phyloP scores from a whole-genome alignment of 2,888 invertebrate species.

The Coecobrya sp. region DNA sequence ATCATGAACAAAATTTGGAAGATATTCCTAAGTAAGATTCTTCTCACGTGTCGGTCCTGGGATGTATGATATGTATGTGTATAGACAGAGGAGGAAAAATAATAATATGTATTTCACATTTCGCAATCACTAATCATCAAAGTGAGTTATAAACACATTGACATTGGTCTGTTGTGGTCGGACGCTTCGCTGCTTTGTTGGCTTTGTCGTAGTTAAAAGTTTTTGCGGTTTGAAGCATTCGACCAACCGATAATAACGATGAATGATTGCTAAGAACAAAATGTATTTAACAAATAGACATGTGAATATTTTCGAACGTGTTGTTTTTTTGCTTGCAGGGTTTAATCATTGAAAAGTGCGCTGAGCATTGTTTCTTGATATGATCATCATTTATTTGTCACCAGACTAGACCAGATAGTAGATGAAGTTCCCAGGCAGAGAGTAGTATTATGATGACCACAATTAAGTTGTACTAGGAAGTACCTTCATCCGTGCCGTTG shows the following conservation, averaged over 20 bases:
- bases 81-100: neutral
- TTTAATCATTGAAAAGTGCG: slow-evolving; percentile 49
- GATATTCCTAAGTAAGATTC: neutral
- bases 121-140: slow-evolving; percentile 45
- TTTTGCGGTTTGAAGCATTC: slow-evolving; percentile 33
- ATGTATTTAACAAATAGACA: too few relatives aligned
- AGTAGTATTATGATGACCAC: slow-evolving; percentile 19
- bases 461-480: slow-evolving; percentile 74
- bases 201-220: neutral
- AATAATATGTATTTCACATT: neutral
- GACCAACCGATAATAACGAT: neutral
- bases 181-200: neutral
- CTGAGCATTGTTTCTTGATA: slow-evolving; percentile 13
- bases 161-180: slow-evolving; percentile 71
- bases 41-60: neutral
- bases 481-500: slow-evolving; percentile 46
- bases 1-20: neutral
- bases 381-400: slow-evolving; percentile 65
- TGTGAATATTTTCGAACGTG: neutral
- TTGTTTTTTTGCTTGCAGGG: slow-evolving; percentile 35
- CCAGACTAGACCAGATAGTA: slow-evolving; percentile 8
- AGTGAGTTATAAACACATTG: slow-evolving; percentile 47
- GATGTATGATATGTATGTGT: too few relatives aligned
- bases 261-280: too few relatives aligned
- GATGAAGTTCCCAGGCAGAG: neutral